Evolutionary conservation across 2,888 invertebrate genomes (phyloP), one percentile per base, ranked within the genome.

Genomic region (Priocnemis perturbator): DNA sequence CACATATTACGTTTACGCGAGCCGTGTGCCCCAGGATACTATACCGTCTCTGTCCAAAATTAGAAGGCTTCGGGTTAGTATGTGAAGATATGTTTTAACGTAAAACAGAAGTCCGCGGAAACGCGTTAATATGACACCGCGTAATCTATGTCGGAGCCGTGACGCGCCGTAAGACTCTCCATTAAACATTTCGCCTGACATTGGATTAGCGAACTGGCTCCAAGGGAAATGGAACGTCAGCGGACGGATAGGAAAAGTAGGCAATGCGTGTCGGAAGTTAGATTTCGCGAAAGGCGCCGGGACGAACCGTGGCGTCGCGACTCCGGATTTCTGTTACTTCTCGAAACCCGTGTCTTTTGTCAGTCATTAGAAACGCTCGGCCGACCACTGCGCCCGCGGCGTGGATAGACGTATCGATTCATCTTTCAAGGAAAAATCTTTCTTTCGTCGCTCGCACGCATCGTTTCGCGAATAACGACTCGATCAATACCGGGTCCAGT

Each of bases 1-100:
- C 37, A 50, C 47, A 47, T n/a, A 26, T 59, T 59, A 58, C 44
- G 45, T 48, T 52, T 15, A n/a, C 26, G 20, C 52, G 45, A 17
- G 19, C 15, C 52, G 56, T 19, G 1, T 37, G n/a, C n/a, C 7
- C 11, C 1, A 37, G 7, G 37, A 11, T 11, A 37, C 11, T 3
- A 7, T 37, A 3, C 7, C 7, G 37, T 11, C 4, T 11, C 11
- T 37, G 37, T 11, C 7, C 11, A 11, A 11, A 1, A 37, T 37
- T 37, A 37, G 37, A 37, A 37, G 7, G 4, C 4, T 37, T 11
- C 37, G 14, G 7, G 37, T 37, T 11, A 26, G 3, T 26, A n/a
- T 26, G 37, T 11, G 4, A 37, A 37, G 37, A 11, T 37, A 11
- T 11, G 7, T 26, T 37, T 37, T 9, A 7, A 11, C 14, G 37